These are phyloP conservation scores for Daptonema setosum DNA, from an alignment of 2,888 invertebrate genomes.

Conservation along the genomic window DNA sequence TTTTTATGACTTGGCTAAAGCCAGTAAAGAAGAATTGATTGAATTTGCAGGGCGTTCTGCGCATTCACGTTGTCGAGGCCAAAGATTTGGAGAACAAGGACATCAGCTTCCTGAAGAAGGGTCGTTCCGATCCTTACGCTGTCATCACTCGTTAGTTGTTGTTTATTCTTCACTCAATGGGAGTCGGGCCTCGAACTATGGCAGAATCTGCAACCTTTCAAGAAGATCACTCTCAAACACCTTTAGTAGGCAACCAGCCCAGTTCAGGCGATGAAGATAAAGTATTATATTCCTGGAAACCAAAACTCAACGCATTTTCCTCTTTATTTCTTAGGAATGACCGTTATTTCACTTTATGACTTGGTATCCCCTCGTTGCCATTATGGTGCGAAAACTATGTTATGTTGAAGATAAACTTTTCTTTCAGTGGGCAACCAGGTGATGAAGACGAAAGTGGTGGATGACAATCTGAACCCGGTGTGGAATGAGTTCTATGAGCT, in stretches of 20 bases:
- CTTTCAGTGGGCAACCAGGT: constrained; percentile 72
- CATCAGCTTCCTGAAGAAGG: constrained; percentile 67
- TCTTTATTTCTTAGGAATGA: no score
- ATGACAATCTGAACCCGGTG: constrained; percentile 75
- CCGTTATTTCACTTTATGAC: no score
- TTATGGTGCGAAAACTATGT: no score
- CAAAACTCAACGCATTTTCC: no score
- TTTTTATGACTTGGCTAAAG: no score
- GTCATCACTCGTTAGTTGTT: constrained; percentile 33
- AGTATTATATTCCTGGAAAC: no score
- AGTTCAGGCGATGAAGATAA: no score
- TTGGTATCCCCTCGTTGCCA: no score
- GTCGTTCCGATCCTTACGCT: constrained; percentile 92
- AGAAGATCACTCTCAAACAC: neutral
- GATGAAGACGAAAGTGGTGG: constrained; percentile 75
- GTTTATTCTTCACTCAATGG: neutral
- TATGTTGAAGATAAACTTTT: no score
- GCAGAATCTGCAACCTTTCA: neutral
- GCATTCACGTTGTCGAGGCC: constrained; percentile 80
- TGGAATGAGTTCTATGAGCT: constrained; percentile 96
- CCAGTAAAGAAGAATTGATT: no score
- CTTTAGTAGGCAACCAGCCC: neutral
- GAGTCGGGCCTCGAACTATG: neutral
- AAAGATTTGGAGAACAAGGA: constrained; percentile 89
- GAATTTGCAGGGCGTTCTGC: constrained; percentile 54